A percentile compares a stretch with the other conserved stretches of the same genome.
These are phyloP conservation scores for Paramisgurnus dabryanus DNA, from an alignment of 2,113 vertebrate genomes.

Conservation along the genomic window DNA sequence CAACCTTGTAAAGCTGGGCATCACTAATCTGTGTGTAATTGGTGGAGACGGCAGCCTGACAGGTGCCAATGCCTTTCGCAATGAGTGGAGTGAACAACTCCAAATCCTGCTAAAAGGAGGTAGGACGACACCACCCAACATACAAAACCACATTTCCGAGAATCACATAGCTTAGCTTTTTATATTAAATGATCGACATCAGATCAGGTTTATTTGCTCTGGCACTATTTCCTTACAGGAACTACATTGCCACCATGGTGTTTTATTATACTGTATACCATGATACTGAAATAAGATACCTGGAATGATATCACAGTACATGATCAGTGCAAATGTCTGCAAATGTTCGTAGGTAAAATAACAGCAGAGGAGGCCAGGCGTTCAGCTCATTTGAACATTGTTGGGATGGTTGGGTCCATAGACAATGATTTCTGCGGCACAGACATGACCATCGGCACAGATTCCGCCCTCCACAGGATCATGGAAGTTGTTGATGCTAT, in stretches of 20 bases:
- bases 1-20: slow-evolving; percentile 87
- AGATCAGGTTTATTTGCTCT: neutral
- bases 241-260: too few relatives aligned
- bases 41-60: slow-evolving; percentile 95
- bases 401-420: slow-evolving; percentile 94
- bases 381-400: slow-evolving; percentile 88
- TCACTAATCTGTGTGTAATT: slow-evolving; percentile 96
- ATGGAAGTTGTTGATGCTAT: slow-evolving; percentile 94
- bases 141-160: neutral
- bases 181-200: neutral
- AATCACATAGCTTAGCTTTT: neutral
- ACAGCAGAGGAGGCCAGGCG: slow-evolving; percentile 75
- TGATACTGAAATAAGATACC: too few relatives aligned
- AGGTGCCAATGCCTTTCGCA: slow-evolving; percentile 87
- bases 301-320: too few relatives aligned
- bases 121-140: slow-evolving; percentile 54
- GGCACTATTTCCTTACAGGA: too few relatives aligned
- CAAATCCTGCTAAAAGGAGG: slow-evolving; percentile 79
- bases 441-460: slow-evolving; percentile 96
- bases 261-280: too few relatives aligned
- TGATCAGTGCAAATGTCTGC: too few relatives aligned
- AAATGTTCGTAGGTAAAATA: slow-evolving; percentile 75
- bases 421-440: slow-evolving; percentile 98
- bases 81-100: slow-evolving; percentile 86
- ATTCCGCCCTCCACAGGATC: slow-evolving; percentile 95